A percentile compares a stretch with the other conserved stretches of the same genome.
Conservation (phyloP, 2,113 vertebrate genomes). For the Chloropsis hardwickii region DNA sequence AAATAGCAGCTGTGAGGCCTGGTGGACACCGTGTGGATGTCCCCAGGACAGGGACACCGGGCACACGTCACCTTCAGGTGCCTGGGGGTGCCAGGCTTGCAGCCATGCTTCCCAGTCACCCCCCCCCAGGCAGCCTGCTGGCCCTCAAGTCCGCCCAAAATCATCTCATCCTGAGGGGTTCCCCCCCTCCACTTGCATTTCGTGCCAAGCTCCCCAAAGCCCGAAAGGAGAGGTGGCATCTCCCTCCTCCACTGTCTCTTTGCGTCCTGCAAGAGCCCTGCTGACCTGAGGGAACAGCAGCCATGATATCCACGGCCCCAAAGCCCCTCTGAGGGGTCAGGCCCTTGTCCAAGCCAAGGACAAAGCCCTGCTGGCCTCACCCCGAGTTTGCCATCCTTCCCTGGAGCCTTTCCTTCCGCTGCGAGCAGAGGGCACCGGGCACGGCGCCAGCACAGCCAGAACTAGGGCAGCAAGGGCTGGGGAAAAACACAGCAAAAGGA, state of each 20-base stretch:
- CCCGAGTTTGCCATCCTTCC: neutral
- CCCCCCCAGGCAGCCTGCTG: neutral
- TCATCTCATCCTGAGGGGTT: accelerated
- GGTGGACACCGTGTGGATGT: accelerated
- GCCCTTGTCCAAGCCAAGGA: neutral
- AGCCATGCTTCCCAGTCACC: neutral
- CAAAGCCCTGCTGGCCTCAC: neutral
- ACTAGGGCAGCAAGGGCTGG: neutral
- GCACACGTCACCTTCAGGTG: neutral
- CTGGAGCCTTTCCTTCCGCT: neutral
- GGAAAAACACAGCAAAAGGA: neutral
- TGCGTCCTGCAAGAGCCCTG: neutral
- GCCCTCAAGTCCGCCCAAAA: neutral
- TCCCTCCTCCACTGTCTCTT: accelerated
- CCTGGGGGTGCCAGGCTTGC: neutral
- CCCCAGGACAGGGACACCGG: neutral
- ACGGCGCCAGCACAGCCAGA: neutral
- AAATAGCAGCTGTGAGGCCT: neutral
- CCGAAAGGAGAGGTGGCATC: neutral
- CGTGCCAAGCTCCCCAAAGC: neutral
- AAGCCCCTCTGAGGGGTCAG: neutral
- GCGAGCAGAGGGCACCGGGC: neutral
- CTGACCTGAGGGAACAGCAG: accelerated
- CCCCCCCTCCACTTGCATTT: accelerated
- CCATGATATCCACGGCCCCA: accelerated